These are phyloP conservation scores for Triplophysa siluroides DNA, from an alignment of 2,113 vertebrate species.

Conservation along the genomic window DNA sequence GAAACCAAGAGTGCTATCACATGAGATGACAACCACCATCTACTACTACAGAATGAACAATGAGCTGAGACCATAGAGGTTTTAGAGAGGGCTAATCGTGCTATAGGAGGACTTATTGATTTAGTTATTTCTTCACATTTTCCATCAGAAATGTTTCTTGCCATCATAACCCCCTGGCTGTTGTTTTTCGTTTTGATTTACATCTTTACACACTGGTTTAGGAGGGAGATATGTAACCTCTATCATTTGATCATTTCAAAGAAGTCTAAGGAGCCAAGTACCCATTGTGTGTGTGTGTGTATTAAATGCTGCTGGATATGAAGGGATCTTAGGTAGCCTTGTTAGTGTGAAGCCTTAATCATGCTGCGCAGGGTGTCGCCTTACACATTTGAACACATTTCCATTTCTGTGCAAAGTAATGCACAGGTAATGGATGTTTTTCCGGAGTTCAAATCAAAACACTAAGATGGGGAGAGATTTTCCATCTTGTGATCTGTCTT, in stretches of 20 bases:
- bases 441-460: slow-evolving; percentile 28
- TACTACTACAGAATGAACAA: background rate
- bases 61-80: background rate
- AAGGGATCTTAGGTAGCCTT: slow-evolving; percentile 21
- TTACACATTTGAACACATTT: slow-evolving; percentile 25
- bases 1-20: background rate
- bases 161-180: background rate
- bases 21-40: background rate
- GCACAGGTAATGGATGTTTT: slow-evolving; percentile 3
- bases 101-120: background rate
- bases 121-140: background rate
- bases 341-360: slow-evolving; percentile 51
- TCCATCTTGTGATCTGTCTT: background rate
- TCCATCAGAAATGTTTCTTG: background rate
- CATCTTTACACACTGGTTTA: background rate
- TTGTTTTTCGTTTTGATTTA: slow-evolving; percentile 2
- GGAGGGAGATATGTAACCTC: background rate
- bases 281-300: background rate
- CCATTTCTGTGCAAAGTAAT: background rate
- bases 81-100: slow-evolving; percentile 24
- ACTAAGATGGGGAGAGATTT: background rate
- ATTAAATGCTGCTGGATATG: slow-evolving; percentile 13
- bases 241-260: background rate
- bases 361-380: slow-evolving; percentile 20
- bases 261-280: background rate